Percentiles rank a stretch among this genome's conserved stretches.
phyloP scores from a whole-genome alignment of 1,140 invertebrate genomes.

The Pachypsylla venusta region DNA sequence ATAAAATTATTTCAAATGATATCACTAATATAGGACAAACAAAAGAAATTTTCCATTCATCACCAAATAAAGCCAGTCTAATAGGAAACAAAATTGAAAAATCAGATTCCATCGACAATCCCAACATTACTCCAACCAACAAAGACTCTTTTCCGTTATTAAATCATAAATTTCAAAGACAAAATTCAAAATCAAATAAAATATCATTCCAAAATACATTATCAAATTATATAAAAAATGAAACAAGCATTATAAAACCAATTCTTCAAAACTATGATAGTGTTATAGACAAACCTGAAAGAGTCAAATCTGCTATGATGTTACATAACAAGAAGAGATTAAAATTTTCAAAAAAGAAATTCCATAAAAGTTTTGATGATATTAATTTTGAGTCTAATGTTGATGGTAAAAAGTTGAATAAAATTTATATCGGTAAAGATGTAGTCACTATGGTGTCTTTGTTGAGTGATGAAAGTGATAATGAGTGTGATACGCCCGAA shows the following conservation, averaged over 20 bases:
- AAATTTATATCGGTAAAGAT: background rate
- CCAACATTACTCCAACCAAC: background rate
- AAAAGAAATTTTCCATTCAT: no score
- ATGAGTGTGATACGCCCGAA: background rate
- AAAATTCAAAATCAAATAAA: background rate
- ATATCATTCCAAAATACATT: slow-evolving; percentile 4
- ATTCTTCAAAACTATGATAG: background rate
- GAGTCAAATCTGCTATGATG: background rate
- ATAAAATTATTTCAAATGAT: no score
- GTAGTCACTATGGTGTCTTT: slow-evolving; percentile 5
- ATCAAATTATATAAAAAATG: background rate
- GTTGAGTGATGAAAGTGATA: background rate
- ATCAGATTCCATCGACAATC: background rate
- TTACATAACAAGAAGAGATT: background rate
- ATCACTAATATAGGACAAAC: no score
- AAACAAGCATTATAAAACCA: slow-evolving; percentile 7
- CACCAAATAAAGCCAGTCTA: background rate
- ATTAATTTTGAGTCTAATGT: background rate
- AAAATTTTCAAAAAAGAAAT: slow-evolving; percentile 1
- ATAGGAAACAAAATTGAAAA: background rate
- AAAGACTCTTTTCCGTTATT: background rate
- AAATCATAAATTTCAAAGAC: background rate
- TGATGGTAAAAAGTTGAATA: background rate
- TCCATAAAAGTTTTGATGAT: slow-evolving; percentile 6
- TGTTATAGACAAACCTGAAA: background rate